phyloP scores from a whole-genome alignment of 1,140 invertebrate species.

The Apis cerana region DNA sequence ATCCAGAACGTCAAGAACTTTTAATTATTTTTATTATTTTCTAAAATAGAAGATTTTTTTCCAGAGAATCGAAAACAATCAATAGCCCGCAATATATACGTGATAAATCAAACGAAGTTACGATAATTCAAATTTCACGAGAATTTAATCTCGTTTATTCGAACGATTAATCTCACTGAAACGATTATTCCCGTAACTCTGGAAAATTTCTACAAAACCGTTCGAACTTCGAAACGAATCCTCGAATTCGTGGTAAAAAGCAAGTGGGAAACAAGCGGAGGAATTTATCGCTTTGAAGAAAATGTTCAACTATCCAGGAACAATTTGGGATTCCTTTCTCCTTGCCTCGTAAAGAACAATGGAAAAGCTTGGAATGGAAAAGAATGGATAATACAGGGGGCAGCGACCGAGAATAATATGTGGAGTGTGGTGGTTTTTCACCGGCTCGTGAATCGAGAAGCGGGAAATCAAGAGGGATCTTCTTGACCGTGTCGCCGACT shows the following conservation, averaged over 20 bases:
- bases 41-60: no score
- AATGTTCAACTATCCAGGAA: constrained; percentile 32
- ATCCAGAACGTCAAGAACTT: not conserved
- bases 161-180: constrained; percentile 21
- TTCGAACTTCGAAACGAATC: constrained; percentile 30
- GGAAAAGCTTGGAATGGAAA: not conserved
- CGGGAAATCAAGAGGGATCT: constrained; percentile 63
- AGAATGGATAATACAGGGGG: constrained; percentile 39
- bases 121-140: not conserved
- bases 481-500: constrained; percentile 69
- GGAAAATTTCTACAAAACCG: constrained; percentile 46
- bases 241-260: constrained; percentile 14
- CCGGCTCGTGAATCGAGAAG: constrained; percentile 67
- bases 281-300: constrained; percentile 55
- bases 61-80: no score
- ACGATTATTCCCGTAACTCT: constrained; percentile 42
- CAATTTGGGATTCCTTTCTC: constrained; percentile 15
- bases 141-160: not conserved
- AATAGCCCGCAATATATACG: no score
- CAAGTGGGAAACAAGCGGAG: not conserved
- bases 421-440: constrained; percentile 60
- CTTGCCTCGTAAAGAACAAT: not conserved
- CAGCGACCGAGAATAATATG: constrained; percentile 37
- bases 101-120: not conserved
- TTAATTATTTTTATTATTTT: not conserved